Conservation (phyloP, 2,113 vertebrate species). For the Rhadina sibilatrix region DNA sequence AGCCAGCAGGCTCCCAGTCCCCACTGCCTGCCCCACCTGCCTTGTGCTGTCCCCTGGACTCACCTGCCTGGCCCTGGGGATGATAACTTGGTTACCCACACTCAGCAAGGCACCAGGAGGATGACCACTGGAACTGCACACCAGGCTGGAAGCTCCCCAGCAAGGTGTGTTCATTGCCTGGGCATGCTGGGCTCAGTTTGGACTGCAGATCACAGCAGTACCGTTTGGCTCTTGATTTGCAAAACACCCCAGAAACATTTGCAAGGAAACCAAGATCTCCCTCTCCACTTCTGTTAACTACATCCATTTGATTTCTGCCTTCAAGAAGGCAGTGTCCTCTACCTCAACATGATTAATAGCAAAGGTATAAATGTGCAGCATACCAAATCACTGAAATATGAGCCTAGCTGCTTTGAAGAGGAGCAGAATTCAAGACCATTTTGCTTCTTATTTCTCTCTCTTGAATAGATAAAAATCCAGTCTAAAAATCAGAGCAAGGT, state of each 20-base stretch:
- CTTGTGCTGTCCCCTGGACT: neutral
- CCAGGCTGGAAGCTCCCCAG: neutral
- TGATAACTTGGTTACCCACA: no score
- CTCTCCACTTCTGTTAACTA: neutral
- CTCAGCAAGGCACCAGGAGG: neutral
- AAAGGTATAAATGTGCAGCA: neutral
- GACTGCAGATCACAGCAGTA: neutral
- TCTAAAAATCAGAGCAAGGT: neutral
- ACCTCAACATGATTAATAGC: neutral
- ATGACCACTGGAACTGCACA: neutral
- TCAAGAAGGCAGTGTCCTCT: neutral
- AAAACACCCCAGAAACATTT: neutral
- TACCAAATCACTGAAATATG: neutral
- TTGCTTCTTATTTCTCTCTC: neutral
- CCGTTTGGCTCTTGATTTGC: neutral
- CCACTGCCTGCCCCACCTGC: neutral
- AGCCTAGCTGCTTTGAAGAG: neutral
- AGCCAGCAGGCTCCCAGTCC: rapidly evolving
- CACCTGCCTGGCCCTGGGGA: neutral
- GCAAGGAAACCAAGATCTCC: neutral
- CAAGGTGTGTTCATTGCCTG: neutral
- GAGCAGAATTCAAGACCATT: neutral
- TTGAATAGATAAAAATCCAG: neutral
- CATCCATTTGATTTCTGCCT: neutral
- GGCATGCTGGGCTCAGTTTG: neutral